These are phyloP conservation scores for Dryobotodes eremita DNA, from an alignment of 2,888 invertebrate genomes.

Conservation along the genomic window DNA sequence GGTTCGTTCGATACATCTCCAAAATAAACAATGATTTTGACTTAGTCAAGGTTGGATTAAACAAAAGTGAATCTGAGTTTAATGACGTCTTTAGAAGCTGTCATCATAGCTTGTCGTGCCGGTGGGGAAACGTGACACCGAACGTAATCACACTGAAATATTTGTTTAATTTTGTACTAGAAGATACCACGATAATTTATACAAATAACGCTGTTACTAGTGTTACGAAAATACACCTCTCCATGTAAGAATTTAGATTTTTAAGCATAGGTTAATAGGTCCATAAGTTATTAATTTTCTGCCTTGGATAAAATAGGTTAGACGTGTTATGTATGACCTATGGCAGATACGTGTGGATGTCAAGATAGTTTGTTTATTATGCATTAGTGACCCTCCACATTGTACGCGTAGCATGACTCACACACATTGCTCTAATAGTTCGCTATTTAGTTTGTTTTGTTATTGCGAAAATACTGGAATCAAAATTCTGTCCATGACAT, in stretches of 20 bases:
- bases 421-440: constrained; percentile 20
- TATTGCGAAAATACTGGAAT: constrained; percentile 33
- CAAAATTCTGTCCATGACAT: not conserved
- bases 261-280: not conserved
- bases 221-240: constrained; percentile 22
- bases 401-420: constrained; percentile 31
- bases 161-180: constrained; percentile 51
- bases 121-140: constrained; percentile 31
- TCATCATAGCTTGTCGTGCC: constrained; percentile 11
- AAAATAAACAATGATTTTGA: not conserved
- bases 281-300: not conserved
- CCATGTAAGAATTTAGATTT: not conserved
- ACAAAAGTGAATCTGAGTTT: constrained; percentile 15
- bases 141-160: constrained; percentile 36
- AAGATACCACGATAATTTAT: constrained; percentile 48
- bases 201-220: constrained; percentile 11
- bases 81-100: not conserved
- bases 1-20: not conserved
- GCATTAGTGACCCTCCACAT: constrained; percentile 18
- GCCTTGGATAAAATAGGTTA: constrained; percentile 26
- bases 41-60: not conserved
- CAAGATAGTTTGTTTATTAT: constrained; percentile 47
- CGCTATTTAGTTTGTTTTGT: not conserved
- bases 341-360: constrained; percentile 19
- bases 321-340: constrained; percentile 24